Evolutionary conservation across 2,888 invertebrate genomes (phyloP).

Genomic region (Pseudolycoriella hygida): DNA sequence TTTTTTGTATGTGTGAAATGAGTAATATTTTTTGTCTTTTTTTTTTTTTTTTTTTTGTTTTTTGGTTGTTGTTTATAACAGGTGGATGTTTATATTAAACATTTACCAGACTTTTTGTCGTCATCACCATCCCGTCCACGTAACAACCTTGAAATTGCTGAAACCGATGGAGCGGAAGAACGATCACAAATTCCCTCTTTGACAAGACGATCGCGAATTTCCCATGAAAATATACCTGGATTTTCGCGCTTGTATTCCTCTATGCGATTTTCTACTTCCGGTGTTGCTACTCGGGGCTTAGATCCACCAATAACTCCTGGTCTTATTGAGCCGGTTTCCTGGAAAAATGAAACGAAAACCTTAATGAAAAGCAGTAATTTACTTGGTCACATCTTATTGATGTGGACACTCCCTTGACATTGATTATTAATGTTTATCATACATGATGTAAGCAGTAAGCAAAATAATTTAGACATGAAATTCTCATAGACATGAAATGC

Average conservation of each 20-base stretch:
- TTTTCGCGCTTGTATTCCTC: conserved; percentile 81
- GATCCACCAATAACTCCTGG: conserved; percentile 91
- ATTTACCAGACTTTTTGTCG: conserved; percentile 12
- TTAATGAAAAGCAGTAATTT: neutral
- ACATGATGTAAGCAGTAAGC: too few relatives aligned
- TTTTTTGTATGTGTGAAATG: neutral
- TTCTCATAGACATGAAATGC: too few relatives aligned
- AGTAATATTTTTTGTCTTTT: too few relatives aligned
- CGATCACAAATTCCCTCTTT: conserved; percentile 45
- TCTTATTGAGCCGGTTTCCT: conserved; percentile 87
- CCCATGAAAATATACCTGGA: conserved; percentile 91
- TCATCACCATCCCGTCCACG: conserved; percentile 44
- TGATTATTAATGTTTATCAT: too few relatives aligned
- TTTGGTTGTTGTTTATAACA: neutral
- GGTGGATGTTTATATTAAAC: neutral
- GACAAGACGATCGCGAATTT: conserved; percentile 79
- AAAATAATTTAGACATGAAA: too few relatives aligned
- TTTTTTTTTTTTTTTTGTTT: neutral
- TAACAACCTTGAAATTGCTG: conserved; percentile 64
- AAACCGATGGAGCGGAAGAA: conserved; percentile 50
- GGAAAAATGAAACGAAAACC: conserved; percentile 29
- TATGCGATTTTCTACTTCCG: conserved; percentile 79
- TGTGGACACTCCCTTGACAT: too few relatives aligned
- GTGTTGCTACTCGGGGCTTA: conserved; percentile 84
- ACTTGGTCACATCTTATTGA: too few relatives aligned